Conservation (phyloP, 2,113 vertebrate genomes). For the Poecile atricapillus region DNA sequence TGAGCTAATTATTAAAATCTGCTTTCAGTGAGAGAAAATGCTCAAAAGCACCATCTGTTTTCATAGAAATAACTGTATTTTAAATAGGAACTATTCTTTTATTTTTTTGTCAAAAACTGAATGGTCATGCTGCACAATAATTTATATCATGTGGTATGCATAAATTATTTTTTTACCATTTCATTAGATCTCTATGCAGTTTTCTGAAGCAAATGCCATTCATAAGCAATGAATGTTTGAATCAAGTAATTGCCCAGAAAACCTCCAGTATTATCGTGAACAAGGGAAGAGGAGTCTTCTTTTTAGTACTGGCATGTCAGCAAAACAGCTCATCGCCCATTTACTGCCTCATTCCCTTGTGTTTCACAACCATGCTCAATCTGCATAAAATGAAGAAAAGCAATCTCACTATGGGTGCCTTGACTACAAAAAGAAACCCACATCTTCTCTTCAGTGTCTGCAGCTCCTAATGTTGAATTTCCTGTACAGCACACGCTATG, state of each 20-base stretch:
- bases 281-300: neutral
- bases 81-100: neutral
- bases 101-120: neutral
- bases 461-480: neutral
- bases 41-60: neutral
- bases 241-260: neutral
- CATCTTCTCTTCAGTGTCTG: neutral
- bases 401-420: neutral
- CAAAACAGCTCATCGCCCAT: neutral
- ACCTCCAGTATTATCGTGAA: neutral
- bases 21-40: neutral
- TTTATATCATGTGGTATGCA: neutral
- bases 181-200: neutral
- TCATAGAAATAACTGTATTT: constrained; percentile 4
- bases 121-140: neutral
- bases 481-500: neutral
- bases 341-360: neutral
- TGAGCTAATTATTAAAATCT: constrained; percentile 23
- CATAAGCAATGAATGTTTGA: neutral
- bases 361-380: neutral
- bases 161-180: neutral
- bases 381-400: neutral
- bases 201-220: neutral
- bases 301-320: neutral
- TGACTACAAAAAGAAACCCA: neutral